Evolutionary conservation across 2,888 invertebrate genomes (phyloP).

Genomic region (Apamea crenata): DNA sequence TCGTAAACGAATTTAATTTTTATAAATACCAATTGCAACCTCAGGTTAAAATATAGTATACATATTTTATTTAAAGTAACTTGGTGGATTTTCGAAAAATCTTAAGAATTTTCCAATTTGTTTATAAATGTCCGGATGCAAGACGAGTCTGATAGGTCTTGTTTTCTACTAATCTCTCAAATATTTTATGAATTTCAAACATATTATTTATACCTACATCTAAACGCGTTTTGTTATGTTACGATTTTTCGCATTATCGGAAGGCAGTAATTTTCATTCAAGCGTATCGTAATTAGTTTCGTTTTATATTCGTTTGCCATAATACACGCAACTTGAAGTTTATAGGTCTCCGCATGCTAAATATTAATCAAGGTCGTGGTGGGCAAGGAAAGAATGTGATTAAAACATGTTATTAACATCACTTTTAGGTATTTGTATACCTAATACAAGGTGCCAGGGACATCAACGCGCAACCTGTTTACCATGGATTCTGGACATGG

Average conservation of each 20-base stretch:
- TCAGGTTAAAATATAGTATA: too few relatives aligned
- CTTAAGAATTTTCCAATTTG: too few relatives aligned
- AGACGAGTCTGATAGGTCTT: background rate
- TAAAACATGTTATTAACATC: background rate
- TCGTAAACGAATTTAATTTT: background rate
- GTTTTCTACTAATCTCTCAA: background rate
- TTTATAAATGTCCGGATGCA: background rate
- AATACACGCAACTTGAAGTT: background rate
- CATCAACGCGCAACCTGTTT: too few relatives aligned
- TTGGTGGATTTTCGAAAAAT: too few relatives aligned
- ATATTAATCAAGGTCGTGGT: slow-evolving; percentile 7
- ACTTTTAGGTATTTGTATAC: background rate
- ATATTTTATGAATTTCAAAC: background rate
- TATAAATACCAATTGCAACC: too few relatives aligned
- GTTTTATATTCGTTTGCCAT: slow-evolving; percentile 33
- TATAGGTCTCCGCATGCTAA: background rate
- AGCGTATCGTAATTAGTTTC: slow-evolving; percentile 47
- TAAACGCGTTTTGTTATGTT: slow-evolving; percentile 28
- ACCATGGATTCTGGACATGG: background rate
- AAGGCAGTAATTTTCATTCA: slow-evolving; percentile 42
- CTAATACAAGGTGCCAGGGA: too few relatives aligned
- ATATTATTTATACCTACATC: background rate
- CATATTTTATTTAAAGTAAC: too few relatives aligned
- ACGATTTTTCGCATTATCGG: slow-evolving; percentile 43
- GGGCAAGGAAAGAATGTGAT: background rate